phyloP scores from a whole-genome alignment of 2,113 vertebrate genomes.

The Aphelocoma coerulescens region DNA sequence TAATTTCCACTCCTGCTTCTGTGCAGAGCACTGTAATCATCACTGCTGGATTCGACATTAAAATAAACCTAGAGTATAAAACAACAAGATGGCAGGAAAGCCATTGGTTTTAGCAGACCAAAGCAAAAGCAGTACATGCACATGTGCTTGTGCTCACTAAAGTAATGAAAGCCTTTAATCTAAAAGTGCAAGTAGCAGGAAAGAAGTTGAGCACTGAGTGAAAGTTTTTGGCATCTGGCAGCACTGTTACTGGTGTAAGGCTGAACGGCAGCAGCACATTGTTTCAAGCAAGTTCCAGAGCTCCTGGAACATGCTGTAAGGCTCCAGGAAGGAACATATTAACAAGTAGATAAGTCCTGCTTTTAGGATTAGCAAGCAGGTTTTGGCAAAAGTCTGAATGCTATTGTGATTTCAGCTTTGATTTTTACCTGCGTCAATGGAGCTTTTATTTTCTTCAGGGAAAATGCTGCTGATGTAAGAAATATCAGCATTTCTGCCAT shows the following conservation, averaged over 20 bases:
- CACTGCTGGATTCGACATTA: background rate
- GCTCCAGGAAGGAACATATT: slow-evolving; percentile 32
- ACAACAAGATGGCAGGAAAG: background rate
- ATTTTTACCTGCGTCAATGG: background rate
- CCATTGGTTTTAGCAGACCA: background rate
- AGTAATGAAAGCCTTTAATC: background rate
- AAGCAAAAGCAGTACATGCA: background rate
- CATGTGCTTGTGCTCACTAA: background rate
- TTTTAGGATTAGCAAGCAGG: background rate
- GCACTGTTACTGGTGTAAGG: background rate
- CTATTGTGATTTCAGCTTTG: background rate
- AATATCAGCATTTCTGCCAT: background rate
- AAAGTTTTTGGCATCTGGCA: background rate
- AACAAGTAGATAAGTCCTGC: background rate
- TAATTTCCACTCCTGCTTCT: slow-evolving; percentile 52
- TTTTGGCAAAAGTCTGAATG: background rate
- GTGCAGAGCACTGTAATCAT: background rate
- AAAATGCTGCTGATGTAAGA: background rate
- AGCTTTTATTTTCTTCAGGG: background rate
- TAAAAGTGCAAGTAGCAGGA: background rate
- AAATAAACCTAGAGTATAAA: background rate
- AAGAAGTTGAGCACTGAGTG: background rate
- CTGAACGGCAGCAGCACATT: background rate
- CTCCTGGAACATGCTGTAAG: background rate
- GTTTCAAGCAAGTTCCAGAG: background rate